Evolutionary conservation across 37 sponge, comb jelly and placozoan genomes (phyloP).

Genomic region (Ianthella basta): DNA sequence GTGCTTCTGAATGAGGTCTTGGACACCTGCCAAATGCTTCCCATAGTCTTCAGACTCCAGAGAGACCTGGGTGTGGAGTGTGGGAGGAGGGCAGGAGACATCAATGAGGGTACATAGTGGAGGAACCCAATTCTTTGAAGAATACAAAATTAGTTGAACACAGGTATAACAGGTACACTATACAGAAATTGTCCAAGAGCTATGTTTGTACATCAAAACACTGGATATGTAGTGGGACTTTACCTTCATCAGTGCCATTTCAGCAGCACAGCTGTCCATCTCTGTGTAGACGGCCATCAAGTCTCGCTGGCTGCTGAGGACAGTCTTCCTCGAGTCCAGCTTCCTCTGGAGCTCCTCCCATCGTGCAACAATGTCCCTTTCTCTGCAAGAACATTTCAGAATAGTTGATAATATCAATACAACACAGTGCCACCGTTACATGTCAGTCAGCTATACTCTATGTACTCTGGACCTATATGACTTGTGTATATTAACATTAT

Average conservation of each 20-base stretch:
- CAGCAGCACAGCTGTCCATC: slow-evolving; percentile 83
- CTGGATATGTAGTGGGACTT: too few species aligned
- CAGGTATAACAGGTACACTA: too few species aligned
- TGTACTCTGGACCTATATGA: too few species aligned
- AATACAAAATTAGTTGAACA: too few species aligned
- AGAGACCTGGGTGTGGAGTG: slow-evolving; percentile 39
- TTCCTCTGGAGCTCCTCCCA: slow-evolving; percentile 76
- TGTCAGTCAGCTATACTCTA: too few species aligned
- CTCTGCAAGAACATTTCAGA: slow-evolving; percentile 26
- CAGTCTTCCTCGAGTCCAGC: slow-evolving; percentile 58
- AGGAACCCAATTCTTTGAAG: too few species aligned
- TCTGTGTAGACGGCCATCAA: slow-evolving; percentile 84
- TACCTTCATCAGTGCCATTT: slow-evolving; percentile 76
- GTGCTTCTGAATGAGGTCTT: slow-evolving; percentile 95
- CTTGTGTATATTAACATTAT: too few species aligned
- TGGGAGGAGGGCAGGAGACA: neutral
- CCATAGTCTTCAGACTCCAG: slow-evolving; percentile 92
- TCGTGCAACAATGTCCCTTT: slow-evolving; percentile 48
- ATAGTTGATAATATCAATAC: neutral
- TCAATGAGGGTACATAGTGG: neutral
- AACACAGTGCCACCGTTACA: too few species aligned
- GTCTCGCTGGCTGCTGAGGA: slow-evolving; percentile 68
- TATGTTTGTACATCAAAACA: too few species aligned
- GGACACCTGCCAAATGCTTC: slow-evolving; percentile 88
- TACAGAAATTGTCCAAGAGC: too few species aligned